Base-by-base conservation (phyloP, 2,797 vertebrate species). In the Parauchenoglanis punctatus region DNA sequence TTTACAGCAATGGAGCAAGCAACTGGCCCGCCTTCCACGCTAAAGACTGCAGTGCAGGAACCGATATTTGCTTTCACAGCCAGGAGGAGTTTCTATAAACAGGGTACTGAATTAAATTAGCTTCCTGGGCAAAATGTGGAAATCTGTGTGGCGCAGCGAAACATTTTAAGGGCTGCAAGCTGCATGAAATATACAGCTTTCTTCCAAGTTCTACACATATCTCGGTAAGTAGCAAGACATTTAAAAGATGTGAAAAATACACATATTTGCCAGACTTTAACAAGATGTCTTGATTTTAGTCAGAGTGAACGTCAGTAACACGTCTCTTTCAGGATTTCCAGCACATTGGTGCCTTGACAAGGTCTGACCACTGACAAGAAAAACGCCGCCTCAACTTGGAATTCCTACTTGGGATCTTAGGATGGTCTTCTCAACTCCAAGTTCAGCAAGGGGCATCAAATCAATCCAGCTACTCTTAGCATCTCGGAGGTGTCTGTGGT, bases 1-100 rank as follows among this genome's bases (percentile, higher is more conserved):
- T 93, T 95, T 92, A 94, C 93, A 89, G 91, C 90, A 90, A 92
- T 90, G 82, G 88, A 90, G 86, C 56, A 72, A 89, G 91, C 90
- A 89, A 86, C 83, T 86, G 83, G 86, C 84, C 63, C 85, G 52
- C 44, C 73, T 78, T 49, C 49, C 10, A 10, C 17, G 52, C 15
- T 72, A 67, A 54, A 76, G 59, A 20, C 89, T 28, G 59, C 59
- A 84, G 72, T 72, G 70, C 87, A 76, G 68, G 63, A 83, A 83
- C 91, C 88, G 83, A 87, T 52, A 58, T 75, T 84, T 87, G 58
- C 84, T 65, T 90, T 90, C 84, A 63, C 85, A 63, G 83, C 76
- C 80, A 85, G 67, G 28, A 78, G 6, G 25, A 35, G 35, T 75
- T 85, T 63, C 65, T 58, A 77, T 58, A 86, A 81, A 81, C 35